Conservation (phyloP, 2,888 invertebrate species). For the Parnassius smintheus region DNA sequence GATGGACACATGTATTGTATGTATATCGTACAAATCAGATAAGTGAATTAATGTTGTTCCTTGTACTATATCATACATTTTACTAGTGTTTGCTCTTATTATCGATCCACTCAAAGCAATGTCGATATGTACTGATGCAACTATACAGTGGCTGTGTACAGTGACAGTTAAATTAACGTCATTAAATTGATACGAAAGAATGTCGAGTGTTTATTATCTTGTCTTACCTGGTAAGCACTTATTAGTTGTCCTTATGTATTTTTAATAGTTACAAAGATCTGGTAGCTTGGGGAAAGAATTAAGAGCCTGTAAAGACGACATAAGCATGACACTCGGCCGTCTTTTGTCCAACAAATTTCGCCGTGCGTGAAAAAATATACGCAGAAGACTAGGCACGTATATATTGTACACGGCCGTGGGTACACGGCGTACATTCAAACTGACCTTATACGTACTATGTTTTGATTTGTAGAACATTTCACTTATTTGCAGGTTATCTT, state of each 20-base stretch:
- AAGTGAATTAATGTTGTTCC: slow-evolving; percentile 50
- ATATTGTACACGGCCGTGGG: no score
- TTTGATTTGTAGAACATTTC: no score
- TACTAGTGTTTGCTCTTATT: slow-evolving; percentile 34
- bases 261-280: no score
- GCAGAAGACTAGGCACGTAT: no score
- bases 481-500: no score
- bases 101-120: slow-evolving; percentile 40
- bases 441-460: no score
- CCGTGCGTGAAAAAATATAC: no score
- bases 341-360: no score
- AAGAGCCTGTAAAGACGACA: no score
- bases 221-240: slow-evolving; percentile 5
- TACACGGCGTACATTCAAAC: no score
- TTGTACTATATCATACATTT: slow-evolving; percentile 35
- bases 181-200: slow-evolving; percentile 21
- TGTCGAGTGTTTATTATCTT: slow-evolving; percentile 24
- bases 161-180: slow-evolving; percentile 25
- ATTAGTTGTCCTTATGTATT: slow-evolving; percentile 3
- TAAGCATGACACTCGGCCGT: no score
- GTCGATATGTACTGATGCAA: slow-evolving; percentile 32
- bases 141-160: slow-evolving; percentile 20
- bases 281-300: no score
- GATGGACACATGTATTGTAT: slow-evolving; percentile 21
- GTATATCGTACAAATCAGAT: slow-evolving; percentile 43